Evolutionary conservation across 2,113 vertebrate species (phyloP).

Genomic region (Amia ocellicauda): DNA sequence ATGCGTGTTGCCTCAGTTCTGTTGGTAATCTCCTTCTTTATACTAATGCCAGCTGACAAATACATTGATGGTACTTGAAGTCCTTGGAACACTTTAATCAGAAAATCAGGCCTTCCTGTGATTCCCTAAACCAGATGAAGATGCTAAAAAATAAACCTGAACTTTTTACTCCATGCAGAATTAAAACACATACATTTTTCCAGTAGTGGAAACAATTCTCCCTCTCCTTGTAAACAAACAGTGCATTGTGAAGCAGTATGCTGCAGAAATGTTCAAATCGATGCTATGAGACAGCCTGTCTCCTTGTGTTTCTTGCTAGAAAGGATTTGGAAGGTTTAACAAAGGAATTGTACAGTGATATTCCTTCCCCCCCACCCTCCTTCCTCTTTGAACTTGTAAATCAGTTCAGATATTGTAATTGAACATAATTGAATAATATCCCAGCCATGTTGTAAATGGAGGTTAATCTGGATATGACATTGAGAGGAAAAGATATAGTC

Average conservation of each 20-base stretch:
- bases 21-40: no score
- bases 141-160: no score
- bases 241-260: slow-evolving; percentile 52
- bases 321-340: slow-evolving; percentile 51
- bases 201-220: slow-evolving; percentile 14
- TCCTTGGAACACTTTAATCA: no score
- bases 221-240: slow-evolving; percentile 47
- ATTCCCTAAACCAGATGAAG: no score
- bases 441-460: background rate
- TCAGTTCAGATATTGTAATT: slow-evolving; percentile 12
- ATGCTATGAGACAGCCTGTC: slow-evolving; percentile 62
- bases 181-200: slow-evolving; percentile 31
- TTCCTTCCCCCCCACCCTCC: background rate
- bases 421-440: slow-evolving; percentile 3
- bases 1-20: no score
- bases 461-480: background rate
- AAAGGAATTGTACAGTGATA: slow-evolving; percentile 55
- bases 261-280: slow-evolving; percentile 57
- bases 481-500: background rate
- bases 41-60: no score
- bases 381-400: slow-evolving; percentile 14
- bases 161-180: no score
- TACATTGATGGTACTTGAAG: no score
- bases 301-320: slow-evolving; percentile 54
- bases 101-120: no score